These are phyloP conservation scores for Melolontha melolontha DNA, from an alignment of 2,888 invertebrate genomes.

Conservation along the genomic window DNA sequence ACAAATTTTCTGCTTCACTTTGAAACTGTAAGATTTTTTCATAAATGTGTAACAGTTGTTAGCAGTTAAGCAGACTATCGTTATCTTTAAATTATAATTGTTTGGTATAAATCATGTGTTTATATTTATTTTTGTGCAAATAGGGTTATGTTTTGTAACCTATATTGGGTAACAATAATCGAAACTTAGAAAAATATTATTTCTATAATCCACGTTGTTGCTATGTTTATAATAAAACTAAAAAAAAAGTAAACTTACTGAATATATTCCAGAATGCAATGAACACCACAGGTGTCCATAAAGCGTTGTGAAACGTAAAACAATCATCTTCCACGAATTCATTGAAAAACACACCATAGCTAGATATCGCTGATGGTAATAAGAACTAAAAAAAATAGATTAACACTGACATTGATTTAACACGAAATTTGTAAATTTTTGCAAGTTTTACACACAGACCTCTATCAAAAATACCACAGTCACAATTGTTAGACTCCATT, in stretches of 20 bases:
- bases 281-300: slow-evolving; percentile 44
- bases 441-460: slow-evolving; percentile 18
- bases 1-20: no score
- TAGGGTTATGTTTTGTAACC: no score
- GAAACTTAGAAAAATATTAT: no score
- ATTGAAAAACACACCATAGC: slow-evolving; percentile 43
- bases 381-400: slow-evolving; percentile 41
- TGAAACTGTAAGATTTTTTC: no score
- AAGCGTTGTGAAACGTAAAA: slow-evolving; percentile 38
- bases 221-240: no score
- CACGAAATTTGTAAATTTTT: neutral
- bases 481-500: slow-evolving; percentile 40
- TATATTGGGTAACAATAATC: no score
- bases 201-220: no score
- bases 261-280: slow-evolving; percentile 42
- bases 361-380: slow-evolving; percentile 40
- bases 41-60: no score
- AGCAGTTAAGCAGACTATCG: no score
- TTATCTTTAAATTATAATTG: no score
- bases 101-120: no score
- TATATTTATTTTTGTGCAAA: no score
- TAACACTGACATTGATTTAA: slow-evolving; percentile 1
- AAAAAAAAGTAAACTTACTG: slow-evolving; percentile 38
- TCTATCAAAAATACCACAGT: slow-evolving; percentile 42
- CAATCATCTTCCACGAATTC: slow-evolving; percentile 41